Evolutionary conservation across 2,113 vertebrate species (phyloP).

Genomic region (human (Homo sapiens)): GRCh38 chr15:60822501-60823000

Average conservation of each 20-base stretch:
- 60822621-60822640: constrained; percentile 20
- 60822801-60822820: not conserved
- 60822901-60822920: not conserved
- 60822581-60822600: not conserved
- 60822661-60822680: not conserved
- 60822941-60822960: not conserved
- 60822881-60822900: not conserved
- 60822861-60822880: not conserved
- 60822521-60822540: constrained; percentile 56
- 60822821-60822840: not conserved
- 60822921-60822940: not conserved
- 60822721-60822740: not conserved
- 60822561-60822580: not conserved
- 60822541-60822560: not conserved
- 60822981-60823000: too few species aligned
- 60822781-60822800: not conserved
- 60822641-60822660: not conserved
- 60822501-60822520: constrained; percentile 46
- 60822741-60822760: not conserved
- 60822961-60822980: not conserved
- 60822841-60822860: not conserved
- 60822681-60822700: not conserved
- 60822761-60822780: not conserved
- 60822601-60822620: not conserved
- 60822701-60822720: not conserved